Evolutionary conservation across 2,797 vertebrate species (phyloP), one percentile per base, ranked within the genome.

Genomic region (Oryzias sinensis): DNA sequence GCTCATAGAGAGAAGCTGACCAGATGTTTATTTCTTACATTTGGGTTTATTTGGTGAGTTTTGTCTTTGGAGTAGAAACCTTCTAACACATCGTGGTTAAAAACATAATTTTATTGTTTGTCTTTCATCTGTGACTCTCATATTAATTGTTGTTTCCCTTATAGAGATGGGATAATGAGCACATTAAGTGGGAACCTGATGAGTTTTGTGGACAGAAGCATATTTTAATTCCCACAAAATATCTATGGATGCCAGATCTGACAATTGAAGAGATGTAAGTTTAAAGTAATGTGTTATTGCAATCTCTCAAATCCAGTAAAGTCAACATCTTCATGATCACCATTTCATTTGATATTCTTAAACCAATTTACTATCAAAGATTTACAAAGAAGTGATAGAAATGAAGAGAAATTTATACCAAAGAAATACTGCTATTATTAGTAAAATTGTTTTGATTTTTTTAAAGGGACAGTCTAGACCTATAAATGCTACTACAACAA

Each of bases 201-300:
- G 3, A 65, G 0, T 88, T 86, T 44, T 88, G 87, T 72, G 68
- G 56, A 14, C 76, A 82, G 4, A 0, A 40, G 0, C 20, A n/a
- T 2, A 2, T 87, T 11, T 49, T 72, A 33, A 5, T 85, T 71
- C 84, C 81, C 4, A 51, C 42, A 27, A 56, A 71, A 1, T 1
- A 70, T 20, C 14, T 88, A 49, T 88, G 85, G 85, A 71, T 61
- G 25, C 83, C 85, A 0, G 83, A 88, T 65, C 9, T 86, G 15
- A 63, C 48, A 11, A 77, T 86, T 20, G 65, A 75, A 29, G 85
- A 86, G 56, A 81, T 80, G 85, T 86, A 50, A 81, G 75, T 66
- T 48, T 40, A 16, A 57, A 6, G n/a, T 1, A 20, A 8, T 6
- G 13, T 37, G 15, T 49, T 15, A 1, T n/a, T 8, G 6, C 40